Conservation (phyloP, 2,113 vertebrate species). For the Progne subis region DNA sequence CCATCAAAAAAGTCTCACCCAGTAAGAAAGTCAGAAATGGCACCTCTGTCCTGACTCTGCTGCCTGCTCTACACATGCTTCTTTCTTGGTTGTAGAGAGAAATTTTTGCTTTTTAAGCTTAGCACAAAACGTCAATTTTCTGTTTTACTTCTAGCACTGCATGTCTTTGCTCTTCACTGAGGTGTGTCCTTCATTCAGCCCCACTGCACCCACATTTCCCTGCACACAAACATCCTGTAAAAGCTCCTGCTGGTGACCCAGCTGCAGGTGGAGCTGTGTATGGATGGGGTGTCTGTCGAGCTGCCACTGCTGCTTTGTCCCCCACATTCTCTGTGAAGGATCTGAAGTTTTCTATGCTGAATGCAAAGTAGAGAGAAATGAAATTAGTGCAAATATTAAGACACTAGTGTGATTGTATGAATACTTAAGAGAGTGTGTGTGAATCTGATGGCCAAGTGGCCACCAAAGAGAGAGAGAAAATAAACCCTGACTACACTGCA, state of each 20-base stretch:
- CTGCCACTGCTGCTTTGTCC: neutral
- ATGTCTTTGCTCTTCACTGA: neutral
- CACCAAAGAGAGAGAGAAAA: slow-evolving; percentile 4
- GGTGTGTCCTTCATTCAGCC: neutral
- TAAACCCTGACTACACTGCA: neutral
- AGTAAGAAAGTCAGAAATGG: neutral
- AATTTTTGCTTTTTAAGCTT: neutral
- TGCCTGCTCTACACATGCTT: neutral
- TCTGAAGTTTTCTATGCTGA: neutral
- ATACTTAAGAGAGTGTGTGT: neutral
- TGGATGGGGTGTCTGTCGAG: rapidly evolving
- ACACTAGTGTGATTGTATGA: rapidly evolving
- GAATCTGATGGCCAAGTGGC: neutral
- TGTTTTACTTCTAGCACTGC: neutral
- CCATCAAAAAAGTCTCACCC: neutral
- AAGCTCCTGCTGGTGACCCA: rapidly evolving
- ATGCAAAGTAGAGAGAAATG: neutral
- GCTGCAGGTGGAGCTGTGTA: neutral
- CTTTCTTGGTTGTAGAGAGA: neutral
- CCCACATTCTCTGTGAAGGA: neutral
- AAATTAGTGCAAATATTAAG: neutral
- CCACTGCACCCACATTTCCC: rapidly evolving
- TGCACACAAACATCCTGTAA: neutral
- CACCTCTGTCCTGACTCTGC: neutral
- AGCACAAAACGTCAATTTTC: neutral